A percentile compares a stretch with the other conserved stretches of the same genome.
Conservation (phyloP, 2,888 invertebrate genomes). For the Diogma glabrata region DNA sequence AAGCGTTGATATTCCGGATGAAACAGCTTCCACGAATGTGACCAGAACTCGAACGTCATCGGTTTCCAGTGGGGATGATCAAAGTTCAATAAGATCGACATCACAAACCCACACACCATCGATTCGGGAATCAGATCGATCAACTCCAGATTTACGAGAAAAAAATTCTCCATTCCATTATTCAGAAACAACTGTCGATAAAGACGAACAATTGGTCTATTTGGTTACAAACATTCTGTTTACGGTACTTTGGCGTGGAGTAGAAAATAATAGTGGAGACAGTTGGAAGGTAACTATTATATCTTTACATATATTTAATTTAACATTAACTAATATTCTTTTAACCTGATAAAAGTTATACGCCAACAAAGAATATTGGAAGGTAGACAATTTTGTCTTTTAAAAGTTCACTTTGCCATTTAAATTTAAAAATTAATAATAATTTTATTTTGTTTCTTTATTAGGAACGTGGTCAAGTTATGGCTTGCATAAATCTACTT, state of each 20-base stretch:
- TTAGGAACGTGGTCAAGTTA: slow-evolving; percentile 45
- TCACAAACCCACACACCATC: slow-evolving; percentile 19
- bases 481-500: slow-evolving; percentile 46
- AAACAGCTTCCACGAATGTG: slow-evolving; percentile 12
- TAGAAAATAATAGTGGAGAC: slow-evolving; percentile 41
- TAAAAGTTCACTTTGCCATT: too few relatives aligned
- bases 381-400: too few relatives aligned
- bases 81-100: slow-evolving; percentile 15
- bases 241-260: slow-evolving; percentile 48
- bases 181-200: slow-evolving; percentile 26
- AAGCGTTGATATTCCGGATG: slow-evolving; percentile 18
- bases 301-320: too few relatives aligned
- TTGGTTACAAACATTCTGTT: slow-evolving; percentile 44
- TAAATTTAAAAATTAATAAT: neutral
- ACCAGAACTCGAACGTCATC: slow-evolving; percentile 28
- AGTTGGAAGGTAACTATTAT: slow-evolving; percentile 43
- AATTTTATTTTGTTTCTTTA: slow-evolving; percentile 4
- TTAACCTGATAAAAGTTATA: neutral
- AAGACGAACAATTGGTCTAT: slow-evolving; percentile 45
- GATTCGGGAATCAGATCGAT: slow-evolving; percentile 19
- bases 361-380: too few relatives aligned
- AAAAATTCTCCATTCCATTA: neutral
- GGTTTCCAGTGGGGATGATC: slow-evolving; percentile 20
- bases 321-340: too few relatives aligned
- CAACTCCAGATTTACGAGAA: neutral